A percentile compares a stretch with the other conserved stretches of the same genome.
phyloP scores from a whole-genome alignment of 2,888 invertebrate species.

The Drosophila niveifrons region DNA sequence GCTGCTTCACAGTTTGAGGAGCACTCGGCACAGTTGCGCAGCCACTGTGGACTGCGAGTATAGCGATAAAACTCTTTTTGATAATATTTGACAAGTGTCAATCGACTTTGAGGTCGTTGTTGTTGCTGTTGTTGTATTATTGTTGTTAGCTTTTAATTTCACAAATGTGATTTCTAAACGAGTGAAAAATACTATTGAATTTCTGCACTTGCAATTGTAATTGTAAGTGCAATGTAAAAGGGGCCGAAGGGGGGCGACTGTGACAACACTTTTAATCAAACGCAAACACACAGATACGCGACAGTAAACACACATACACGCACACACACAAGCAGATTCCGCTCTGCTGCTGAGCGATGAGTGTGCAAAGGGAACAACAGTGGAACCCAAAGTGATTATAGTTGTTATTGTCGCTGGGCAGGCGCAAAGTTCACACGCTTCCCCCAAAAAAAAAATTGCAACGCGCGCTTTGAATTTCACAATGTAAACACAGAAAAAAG shows the following conservation, averaged over 20 bases:
- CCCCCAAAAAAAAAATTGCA: background rate
- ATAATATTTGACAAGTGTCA: conserved; percentile 18
- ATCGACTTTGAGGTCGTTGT: background rate
- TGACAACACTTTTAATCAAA: conserved; percentile 45
- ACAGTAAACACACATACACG: background rate
- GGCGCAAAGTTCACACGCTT: conserved; percentile 32
- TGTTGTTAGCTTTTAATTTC: conserved; percentile 15
- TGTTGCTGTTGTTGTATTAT: background rate
- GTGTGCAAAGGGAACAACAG: conserved; percentile 16
- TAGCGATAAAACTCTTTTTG: conserved; percentile 31
- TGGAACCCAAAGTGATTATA: conserved; percentile 16
- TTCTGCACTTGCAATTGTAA: conserved; percentile 8
- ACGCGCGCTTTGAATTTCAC: conserved; percentile 47
- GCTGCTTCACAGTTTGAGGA: conserved; percentile 45
- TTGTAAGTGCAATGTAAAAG: background rate
- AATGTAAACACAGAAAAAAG: conserved; percentile 44
- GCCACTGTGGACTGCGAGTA: conserved; percentile 16
- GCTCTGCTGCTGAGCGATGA: conserved; percentile 31
- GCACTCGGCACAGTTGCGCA: conserved; percentile 30
- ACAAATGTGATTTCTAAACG: conserved; percentile 23
- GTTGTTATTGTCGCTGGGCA: conserved; percentile 5
- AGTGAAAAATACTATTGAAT: conserved; percentile 9
- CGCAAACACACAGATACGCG: conserved; percentile 16
- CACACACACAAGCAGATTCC: conserved; percentile 4
- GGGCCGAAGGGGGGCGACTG: conserved; percentile 10